Base-by-base conservation (phyloP, 2,888 invertebrate genomes). In the Chrysomela aeneicollis region DNA sequence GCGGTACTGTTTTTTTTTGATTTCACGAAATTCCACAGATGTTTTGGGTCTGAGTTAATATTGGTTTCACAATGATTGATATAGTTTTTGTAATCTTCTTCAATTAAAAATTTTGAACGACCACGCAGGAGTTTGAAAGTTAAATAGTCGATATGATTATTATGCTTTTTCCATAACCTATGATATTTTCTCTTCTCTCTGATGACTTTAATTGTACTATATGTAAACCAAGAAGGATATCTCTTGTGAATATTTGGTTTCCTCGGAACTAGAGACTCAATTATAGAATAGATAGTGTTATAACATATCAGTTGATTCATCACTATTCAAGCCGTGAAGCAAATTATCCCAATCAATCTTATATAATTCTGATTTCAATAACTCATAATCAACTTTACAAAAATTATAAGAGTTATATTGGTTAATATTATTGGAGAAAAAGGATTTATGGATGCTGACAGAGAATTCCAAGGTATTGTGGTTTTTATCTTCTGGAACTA, bases 21-120 rank as follows among this genome's bases (percentile, higher is more conserved):
- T 37, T 55, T 55, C 22, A 55, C 46, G 19, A 55, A 55, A 22
- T 55, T 37, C 55, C 42, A 55, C 19, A 55, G 19, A 21, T 42
- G 42, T 55, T 55, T 55, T 5, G 50, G 50, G 50, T 50, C n/a
- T 2, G 9, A 50, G 22, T 9, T 6, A 15, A 49, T 49, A 49
- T 10, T 35, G 37, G 18, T 54, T 54, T 54, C 54, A 32, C 54
- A 54, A 35, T 37, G 0, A 37, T 54, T 35, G 37, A 54, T 54
- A 10, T 54, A 15, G 18, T 15, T 54, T 37, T 37, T 54, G 37
- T 54, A 54, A 54, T 32, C 32, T 18, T 37, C 18, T 19, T 18
- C 37, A 30, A 54, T 32, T 35, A 35, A 54, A n/a, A 19, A 54
- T 37, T 54, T 54, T 37, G 35, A 35, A 32, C 32, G 35, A 32